These are phyloP conservation scores for Lycorma delicatula DNA, from an alignment of 1,140 invertebrate genomes.

Conservation along the genomic window DNA sequence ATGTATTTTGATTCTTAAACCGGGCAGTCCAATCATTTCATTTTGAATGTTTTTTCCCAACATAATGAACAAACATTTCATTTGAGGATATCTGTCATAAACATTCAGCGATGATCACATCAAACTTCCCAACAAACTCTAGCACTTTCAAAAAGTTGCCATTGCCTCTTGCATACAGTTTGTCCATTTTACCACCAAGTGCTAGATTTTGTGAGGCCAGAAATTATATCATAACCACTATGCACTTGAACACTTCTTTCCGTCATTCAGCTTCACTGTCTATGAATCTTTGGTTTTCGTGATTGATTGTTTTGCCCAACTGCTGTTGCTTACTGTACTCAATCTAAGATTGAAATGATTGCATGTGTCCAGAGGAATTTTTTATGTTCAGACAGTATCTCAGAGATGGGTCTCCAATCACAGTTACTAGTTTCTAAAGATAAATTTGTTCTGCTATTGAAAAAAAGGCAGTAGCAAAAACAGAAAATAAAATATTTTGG, in stretches of 20 bases:
- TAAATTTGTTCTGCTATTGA: too few species aligned
- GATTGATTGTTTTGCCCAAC: neutral
- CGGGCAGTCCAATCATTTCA: neutral
- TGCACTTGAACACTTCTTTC: neutral
- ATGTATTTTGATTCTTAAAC: neutral
- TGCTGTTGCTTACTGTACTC: neutral
- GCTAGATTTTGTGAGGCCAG: conserved; percentile 1
- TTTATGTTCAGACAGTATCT: neutral
- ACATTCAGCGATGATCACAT: neutral
- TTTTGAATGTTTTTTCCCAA: too few species aligned
- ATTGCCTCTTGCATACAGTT: neutral
- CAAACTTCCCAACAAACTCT: conserved; percentile 6
- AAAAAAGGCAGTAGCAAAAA: too few species aligned
- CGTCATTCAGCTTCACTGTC: neutral
- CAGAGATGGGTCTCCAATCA: neutral
- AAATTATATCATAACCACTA: conserved; percentile 1
- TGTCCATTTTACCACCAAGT: neutral
- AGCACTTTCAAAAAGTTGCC: conserved; percentile 7
- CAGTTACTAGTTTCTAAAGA: too few species aligned
- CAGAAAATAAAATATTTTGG: too few species aligned
- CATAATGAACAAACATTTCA: neutral
- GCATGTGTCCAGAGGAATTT: neutral
- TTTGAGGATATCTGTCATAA: neutral
- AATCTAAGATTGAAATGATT: neutral
- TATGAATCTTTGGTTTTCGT: neutral